Evolutionary conservation across 2,113 vertebrate species (phyloP).

Genomic region (Opisthocomus hoazin): DNA sequence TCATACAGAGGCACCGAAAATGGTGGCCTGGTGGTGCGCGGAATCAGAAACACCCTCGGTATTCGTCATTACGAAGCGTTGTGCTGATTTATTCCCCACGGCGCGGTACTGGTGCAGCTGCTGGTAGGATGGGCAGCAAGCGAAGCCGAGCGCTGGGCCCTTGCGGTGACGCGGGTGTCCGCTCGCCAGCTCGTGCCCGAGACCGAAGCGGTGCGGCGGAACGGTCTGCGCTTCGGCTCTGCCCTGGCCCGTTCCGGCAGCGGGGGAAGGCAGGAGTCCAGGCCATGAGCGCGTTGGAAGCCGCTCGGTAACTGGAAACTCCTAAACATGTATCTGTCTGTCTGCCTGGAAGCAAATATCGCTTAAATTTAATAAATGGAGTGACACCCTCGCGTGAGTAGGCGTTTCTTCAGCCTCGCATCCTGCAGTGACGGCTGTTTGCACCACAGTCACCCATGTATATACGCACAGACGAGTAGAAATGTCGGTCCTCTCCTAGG

Average conservation of each 20-base stretch:
- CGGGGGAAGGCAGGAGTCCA: background rate
- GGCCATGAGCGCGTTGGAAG: fast-evolving
- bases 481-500: background rate
- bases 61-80: background rate
- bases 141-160: fast-evolving
- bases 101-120: background rate
- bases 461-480: background rate
- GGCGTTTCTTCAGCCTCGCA: background rate
- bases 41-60: background rate
- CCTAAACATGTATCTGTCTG: background rate
- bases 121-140: background rate
- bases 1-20: background rate
- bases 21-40: background rate
- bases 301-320: background rate
- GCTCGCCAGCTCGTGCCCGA: fast-evolving
- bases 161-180: fast-evolving
- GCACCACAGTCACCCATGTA: background rate
- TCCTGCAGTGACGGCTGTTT: background rate
- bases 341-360: background rate
- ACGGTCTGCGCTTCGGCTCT: background rate
- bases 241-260: background rate
- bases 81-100: background rate
- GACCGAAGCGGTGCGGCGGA: background rate
- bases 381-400: background rate
- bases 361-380: background rate